phyloP scores from a whole-genome alignment of 2,888 invertebrate species.

The Chromoteleia sp. region DNA sequence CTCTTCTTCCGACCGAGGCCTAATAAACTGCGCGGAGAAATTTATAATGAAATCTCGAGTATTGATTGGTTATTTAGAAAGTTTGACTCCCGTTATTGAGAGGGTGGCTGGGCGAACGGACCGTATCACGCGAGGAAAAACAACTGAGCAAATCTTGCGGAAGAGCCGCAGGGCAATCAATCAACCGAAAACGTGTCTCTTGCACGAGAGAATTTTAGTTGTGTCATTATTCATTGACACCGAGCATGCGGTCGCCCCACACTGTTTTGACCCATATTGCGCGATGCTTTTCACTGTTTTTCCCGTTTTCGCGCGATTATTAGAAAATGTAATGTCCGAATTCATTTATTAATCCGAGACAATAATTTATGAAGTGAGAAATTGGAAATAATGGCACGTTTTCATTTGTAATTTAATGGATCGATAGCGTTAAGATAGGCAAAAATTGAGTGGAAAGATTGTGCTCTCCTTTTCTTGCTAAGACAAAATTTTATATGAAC shows the following conservation, averaged over 20 bases:
- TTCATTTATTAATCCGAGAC: too few relatives aligned
- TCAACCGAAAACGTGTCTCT: constrained; percentile 33
- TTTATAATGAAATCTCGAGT: constrained; percentile 21
- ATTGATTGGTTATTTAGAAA: constrained; percentile 29
- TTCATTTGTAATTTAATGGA: too few relatives aligned
- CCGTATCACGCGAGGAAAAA: constrained; percentile 38
- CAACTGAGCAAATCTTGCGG: constrained; percentile 43
- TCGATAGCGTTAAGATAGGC: too few relatives aligned
- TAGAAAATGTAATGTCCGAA: too few relatives aligned
- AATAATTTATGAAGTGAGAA: too few relatives aligned
- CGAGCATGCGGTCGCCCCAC: constrained; percentile 42
- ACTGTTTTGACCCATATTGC: too few relatives aligned
- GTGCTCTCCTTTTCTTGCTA: too few relatives aligned
- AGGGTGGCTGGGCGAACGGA: neutral
- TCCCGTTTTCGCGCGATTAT: too few relatives aligned
- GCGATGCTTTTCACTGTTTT: too few relatives aligned
- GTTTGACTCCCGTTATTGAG: constrained; percentile 11
- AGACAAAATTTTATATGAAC: too few relatives aligned
- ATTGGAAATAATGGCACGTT: too few relatives aligned
- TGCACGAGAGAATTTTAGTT: constrained; percentile 38
- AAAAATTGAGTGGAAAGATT: too few relatives aligned
- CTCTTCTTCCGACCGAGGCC: neutral
- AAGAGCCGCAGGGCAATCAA: constrained; percentile 42
- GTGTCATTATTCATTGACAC: constrained; percentile 58
- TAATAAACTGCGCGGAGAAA: constrained; percentile 10